Evolutionary conservation across 2,888 invertebrate species (phyloP).

Genomic region (Catocala fraxini): DNA sequence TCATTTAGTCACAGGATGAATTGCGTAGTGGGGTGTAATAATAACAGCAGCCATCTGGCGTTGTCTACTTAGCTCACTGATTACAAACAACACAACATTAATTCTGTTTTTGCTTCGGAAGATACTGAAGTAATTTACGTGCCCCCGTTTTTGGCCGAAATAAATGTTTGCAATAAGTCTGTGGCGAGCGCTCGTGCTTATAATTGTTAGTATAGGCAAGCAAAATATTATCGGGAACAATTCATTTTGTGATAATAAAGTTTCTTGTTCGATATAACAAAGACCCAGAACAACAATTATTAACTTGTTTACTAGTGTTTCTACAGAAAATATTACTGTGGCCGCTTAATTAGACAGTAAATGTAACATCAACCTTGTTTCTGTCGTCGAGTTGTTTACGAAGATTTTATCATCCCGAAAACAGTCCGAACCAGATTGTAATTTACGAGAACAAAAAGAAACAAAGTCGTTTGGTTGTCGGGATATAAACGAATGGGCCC

Average conservation of each 20-base stretch:
- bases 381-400: neutral
- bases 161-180: constrained; percentile 77
- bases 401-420: constrained; percentile 1
- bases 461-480: constrained; percentile 34
- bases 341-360: constrained; percentile 14
- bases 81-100: constrained; percentile 81
- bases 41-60: constrained; percentile 65
- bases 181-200: constrained; percentile 56
- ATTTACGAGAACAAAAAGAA: constrained; percentile 51
- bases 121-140: constrained; percentile 78
- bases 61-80: constrained; percentile 72
- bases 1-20: constrained; percentile 57
- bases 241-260: constrained; percentile 11
- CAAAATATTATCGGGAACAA: constrained; percentile 37
- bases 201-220: constrained; percentile 51
- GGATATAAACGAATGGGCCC: constrained; percentile 52
- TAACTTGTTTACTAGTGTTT: constrained; percentile 23
- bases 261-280: constrained; percentile 10
- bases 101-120: constrained; percentile 81
- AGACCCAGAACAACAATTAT: constrained; percentile 18
- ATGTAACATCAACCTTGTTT: constrained; percentile 14
- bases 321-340: constrained; percentile 27
- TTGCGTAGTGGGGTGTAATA: constrained; percentile 53
- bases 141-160: constrained; percentile 68
- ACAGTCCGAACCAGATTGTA: constrained; percentile 49